A percentile compares a stretch with the other conserved stretches of the same genome.
These are phyloP conservation scores for Asobara japonica DNA, from an alignment of 1,140 invertebrate genomes.

Conservation along the genomic window DNA sequence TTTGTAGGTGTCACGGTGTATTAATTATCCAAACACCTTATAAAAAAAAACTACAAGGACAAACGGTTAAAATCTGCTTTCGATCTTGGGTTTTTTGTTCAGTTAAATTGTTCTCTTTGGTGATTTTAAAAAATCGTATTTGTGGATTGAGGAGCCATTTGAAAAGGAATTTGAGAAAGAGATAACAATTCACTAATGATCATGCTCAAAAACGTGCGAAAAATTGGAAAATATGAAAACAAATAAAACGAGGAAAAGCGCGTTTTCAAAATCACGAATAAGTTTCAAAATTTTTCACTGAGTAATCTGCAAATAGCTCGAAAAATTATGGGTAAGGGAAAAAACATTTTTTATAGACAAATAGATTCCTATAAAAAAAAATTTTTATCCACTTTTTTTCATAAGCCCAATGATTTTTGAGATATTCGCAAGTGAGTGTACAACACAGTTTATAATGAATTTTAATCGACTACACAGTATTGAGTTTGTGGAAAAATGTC, in stretches of 20 bases:
- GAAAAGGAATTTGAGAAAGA: not conserved
- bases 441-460: no score
- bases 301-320: no score
- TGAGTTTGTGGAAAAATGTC: no score
- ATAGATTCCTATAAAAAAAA: no score
- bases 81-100: not conserved
- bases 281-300: no score
- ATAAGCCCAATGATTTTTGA: no score
- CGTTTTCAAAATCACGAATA: not conserved
- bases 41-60: constrained; percentile 31
- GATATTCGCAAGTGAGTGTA: no score
- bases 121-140: not conserved
- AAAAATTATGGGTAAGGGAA: no score
- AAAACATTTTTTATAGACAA: no score
- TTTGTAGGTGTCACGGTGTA: constrained; percentile 30
- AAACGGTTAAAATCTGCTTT: constrained; percentile 30
- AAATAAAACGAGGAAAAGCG: not conserved
- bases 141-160: not conserved
- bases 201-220: constrained; percentile 39
- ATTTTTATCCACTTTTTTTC: no score
- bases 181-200: constrained; percentile 47
- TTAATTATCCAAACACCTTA: constrained; percentile 31
- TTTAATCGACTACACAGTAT: no score
- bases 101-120: not conserved
- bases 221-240: not conserved